phyloP scores from a whole-genome alignment of 2,888 invertebrate species.

The Timandra comae region DNA sequence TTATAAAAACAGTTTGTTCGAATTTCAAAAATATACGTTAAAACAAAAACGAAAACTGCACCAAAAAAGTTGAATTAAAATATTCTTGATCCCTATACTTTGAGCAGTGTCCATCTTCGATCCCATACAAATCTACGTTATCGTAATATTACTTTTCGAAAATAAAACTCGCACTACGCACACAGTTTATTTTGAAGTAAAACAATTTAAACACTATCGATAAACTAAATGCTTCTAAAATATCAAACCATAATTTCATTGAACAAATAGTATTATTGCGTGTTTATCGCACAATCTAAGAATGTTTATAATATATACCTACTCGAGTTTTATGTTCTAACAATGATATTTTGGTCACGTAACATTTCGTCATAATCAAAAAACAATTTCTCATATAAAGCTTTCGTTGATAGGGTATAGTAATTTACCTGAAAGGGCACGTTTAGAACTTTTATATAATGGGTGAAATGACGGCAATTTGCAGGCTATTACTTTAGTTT shows the following conservation, averaged over 20 bases:
- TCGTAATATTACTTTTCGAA: too few relatives aligned
- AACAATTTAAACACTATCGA: too few relatives aligned
- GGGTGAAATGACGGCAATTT: constrained; percentile 23
- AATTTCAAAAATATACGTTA: too few relatives aligned
- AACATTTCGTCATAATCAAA: constrained; percentile 38
- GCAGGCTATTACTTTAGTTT: constrained; percentile 19
- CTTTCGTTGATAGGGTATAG: constrained; percentile 10
- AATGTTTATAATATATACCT: constrained; percentile 32
- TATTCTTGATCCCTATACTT: too few relatives aligned
- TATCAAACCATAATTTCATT: constrained; percentile 39
- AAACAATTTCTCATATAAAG: constrained; percentile 26
- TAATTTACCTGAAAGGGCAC: constrained; percentile 32
- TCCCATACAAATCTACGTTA: too few relatives aligned
- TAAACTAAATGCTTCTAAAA: constrained; percentile 23
- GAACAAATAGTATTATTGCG: constrained; percentile 50
- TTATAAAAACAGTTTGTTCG: too few relatives aligned
- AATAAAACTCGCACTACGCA: too few relatives aligned
- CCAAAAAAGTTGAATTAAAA: too few relatives aligned
- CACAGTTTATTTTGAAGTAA: too few relatives aligned
- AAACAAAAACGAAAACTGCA: too few relatives aligned
- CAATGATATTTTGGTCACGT: constrained; percentile 44
- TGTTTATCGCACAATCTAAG: constrained; percentile 43
- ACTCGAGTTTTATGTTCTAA: constrained; percentile 17
- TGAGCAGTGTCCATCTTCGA: too few relatives aligned
- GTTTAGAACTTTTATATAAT: constrained; percentile 17